A percentile compares a stretch with the other conserved stretches of the same genome.
phyloP scores from a whole-genome alignment of 1,140 invertebrate genomes.

The Diorhabda carinulata region DNA sequence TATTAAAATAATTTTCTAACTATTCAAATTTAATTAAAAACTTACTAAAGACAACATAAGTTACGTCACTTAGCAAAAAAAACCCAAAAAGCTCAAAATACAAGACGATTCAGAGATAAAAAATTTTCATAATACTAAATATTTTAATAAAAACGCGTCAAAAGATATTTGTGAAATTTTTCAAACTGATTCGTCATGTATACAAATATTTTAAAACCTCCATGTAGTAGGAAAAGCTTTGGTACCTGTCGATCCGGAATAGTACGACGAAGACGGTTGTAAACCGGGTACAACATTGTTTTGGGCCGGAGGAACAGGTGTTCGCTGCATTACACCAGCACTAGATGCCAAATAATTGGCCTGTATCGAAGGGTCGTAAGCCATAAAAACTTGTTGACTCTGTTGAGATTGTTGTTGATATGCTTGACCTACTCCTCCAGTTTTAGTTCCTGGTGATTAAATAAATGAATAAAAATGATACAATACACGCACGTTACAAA shows the following conservation, averaged over 20 bases:
- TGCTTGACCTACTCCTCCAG: conserved; percentile 45
- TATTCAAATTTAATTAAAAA: no score
- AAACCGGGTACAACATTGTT: conserved; percentile 44
- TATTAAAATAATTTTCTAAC: no score
- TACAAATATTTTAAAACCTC: conserved; percentile 33
- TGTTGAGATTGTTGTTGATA: conserved; percentile 48
- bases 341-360: conserved; percentile 42
- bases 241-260: conserved; percentile 47
- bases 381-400: conserved; percentile 45
- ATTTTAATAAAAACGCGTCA: no score
- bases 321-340: conserved; percentile 45
- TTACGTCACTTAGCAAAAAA: no score
- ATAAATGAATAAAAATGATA: conserved; percentile 14
- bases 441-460: conserved; percentile 42
- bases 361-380: conserved; percentile 43
- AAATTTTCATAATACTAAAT: no score
- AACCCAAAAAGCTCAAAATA: no score
- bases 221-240: conserved; percentile 36
- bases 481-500: not conserved
- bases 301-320: conserved; percentile 40
- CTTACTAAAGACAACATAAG: no score
- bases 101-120: no score
- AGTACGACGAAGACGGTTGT: conserved; percentile 46
- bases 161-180: no score
- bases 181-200: no score